Percentiles rank a stretch among this genome's conserved stretches.
phyloP scores from a whole-genome alignment of 2,888 invertebrate genomes.

The Drosophila emarginata region DNA sequence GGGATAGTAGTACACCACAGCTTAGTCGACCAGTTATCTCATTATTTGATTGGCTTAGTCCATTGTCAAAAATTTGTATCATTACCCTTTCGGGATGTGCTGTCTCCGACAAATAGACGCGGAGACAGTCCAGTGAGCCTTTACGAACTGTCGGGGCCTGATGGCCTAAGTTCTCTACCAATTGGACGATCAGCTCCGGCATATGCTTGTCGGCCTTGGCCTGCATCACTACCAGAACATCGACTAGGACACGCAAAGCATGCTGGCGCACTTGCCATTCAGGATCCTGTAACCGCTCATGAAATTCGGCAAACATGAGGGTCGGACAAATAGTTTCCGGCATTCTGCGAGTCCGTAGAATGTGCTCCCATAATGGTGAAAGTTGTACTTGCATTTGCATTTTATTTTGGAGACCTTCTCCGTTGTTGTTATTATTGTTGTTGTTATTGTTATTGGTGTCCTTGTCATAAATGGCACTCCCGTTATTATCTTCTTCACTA shows the following conservation, averaged over 20 bases:
- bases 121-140: slow-evolving; percentile 89
- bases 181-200: slow-evolving; percentile 85
- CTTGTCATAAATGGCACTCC: slow-evolving; percentile 31
- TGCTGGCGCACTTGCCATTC: slow-evolving; percentile 94
- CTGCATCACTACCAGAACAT: slow-evolving; percentile 89
- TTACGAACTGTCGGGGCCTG: slow-evolving; percentile 91
- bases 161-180: slow-evolving; percentile 91
- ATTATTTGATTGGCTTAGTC: slow-evolving; percentile 84
- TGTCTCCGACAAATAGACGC: slow-evolving; percentile 88
- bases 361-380: slow-evolving; percentile 92
- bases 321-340: slow-evolving; percentile 87
- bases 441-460: slow-evolving; percentile 42
- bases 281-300: slow-evolving; percentile 89
- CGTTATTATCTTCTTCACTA: slow-evolving; percentile 4
- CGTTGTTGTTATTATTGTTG: slow-evolving; percentile 48
- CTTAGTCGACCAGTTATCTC: slow-evolving; percentile 84
- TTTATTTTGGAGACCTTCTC: slow-evolving; percentile 34
- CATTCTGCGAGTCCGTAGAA: slow-evolving; percentile 88
- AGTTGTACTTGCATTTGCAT: slow-evolving; percentile 83
- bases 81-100: slow-evolving; percentile 87
- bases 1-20: slow-evolving; percentile 86
- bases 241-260: slow-evolving; percentile 90
- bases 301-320: slow-evolving; percentile 88
- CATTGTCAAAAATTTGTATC: slow-evolving; percentile 86
- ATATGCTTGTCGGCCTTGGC: slow-evolving; percentile 88